These are phyloP conservation scores for Cydia pomonella DNA, from an alignment of 1,140 invertebrate species.

Conservation along the genomic window DNA sequence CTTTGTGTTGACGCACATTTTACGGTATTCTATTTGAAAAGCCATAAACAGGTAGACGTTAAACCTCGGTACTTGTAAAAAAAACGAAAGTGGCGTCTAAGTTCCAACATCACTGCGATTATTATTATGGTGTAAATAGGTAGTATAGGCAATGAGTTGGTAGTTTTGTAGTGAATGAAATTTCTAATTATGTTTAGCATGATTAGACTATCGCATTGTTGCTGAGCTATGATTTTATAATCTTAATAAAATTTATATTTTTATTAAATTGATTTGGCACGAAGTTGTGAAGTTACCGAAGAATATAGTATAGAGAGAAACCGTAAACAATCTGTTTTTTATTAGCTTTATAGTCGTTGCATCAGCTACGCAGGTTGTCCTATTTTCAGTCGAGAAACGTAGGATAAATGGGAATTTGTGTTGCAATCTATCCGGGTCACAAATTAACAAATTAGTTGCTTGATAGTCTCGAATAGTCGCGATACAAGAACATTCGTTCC, in stretches of 20 bases:
- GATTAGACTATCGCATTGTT: conserved; percentile 12
- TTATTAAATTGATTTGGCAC: conserved; percentile 14
- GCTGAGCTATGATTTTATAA: conserved; percentile 4
- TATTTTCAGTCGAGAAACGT: conserved; percentile 43
- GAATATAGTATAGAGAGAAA: conserved; percentile 7
- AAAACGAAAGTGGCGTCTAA: conserved; percentile 30
- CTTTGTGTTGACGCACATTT: conserved; percentile 29
- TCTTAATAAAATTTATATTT: conserved; percentile 14
- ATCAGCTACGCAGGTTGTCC: conserved; percentile 37
- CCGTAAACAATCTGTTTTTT: conserved; percentile 46
- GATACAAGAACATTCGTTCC: conserved; percentile 40
- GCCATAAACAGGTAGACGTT: conserved; percentile 28
- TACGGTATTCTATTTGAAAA: conserved; percentile 32
- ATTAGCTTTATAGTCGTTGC: conserved; percentile 42
- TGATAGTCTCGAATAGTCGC: neutral
- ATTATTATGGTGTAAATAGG: neutral
- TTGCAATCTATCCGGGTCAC: conserved; percentile 47
- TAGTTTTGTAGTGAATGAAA: neutral
- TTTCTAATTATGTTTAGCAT: neutral
- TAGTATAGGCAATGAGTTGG: neutral
- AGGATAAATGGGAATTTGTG: conserved; percentile 31
- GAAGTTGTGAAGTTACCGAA: conserved; percentile 5
- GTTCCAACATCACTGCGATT: neutral
- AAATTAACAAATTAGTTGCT: conserved; percentile 43
- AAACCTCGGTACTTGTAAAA: conserved; percentile 4